Evolutionary conservation across 30 jellyfish, hydroid and myxozoan species (phyloP).

Genomic region (Rhopilema esculentum): DNA sequence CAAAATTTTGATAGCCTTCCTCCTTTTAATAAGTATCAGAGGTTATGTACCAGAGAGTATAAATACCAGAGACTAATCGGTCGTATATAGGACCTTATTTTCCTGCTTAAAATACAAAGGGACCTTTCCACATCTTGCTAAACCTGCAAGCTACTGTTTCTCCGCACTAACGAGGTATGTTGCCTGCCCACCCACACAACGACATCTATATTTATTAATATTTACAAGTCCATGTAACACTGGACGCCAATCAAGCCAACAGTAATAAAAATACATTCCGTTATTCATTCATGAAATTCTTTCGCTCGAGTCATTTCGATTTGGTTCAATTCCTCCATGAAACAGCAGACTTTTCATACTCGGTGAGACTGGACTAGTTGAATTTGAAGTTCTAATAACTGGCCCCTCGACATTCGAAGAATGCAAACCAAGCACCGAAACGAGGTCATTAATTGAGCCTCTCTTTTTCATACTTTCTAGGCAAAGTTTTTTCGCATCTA

Average conservation of each 20-base stretch:
- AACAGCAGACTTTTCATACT: slow-evolving; percentile 2
- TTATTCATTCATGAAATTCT: background rate
- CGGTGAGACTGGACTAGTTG: background rate
- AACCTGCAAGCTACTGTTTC: no score
- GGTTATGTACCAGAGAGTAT: no score
- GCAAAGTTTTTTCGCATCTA: slow-evolving; percentile 54
- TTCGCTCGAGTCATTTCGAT: slow-evolving; percentile 11
- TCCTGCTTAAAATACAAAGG: no score
- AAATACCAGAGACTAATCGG: no score
- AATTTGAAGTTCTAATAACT: background rate
- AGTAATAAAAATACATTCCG: background rate
- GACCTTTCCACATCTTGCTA: no score
- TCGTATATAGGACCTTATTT: no score
- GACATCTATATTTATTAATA: no score
- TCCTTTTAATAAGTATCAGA: no score
- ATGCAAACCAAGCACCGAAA: slow-evolving; percentile 65
- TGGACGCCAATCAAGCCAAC: background rate
- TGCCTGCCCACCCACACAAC: background rate
- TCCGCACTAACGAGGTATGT: background rate
- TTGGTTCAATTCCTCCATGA: slow-evolving; percentile 2
- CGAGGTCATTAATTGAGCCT: slow-evolving; percentile 40
- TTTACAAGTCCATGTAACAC: background rate
- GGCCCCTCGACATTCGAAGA: background rate
- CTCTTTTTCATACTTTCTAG: slow-evolving; percentile 23
- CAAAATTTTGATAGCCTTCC: no score